phyloP scores from a whole-genome alignment of 2,888 invertebrate genomes.

The Scaptomyza parva region DNA sequence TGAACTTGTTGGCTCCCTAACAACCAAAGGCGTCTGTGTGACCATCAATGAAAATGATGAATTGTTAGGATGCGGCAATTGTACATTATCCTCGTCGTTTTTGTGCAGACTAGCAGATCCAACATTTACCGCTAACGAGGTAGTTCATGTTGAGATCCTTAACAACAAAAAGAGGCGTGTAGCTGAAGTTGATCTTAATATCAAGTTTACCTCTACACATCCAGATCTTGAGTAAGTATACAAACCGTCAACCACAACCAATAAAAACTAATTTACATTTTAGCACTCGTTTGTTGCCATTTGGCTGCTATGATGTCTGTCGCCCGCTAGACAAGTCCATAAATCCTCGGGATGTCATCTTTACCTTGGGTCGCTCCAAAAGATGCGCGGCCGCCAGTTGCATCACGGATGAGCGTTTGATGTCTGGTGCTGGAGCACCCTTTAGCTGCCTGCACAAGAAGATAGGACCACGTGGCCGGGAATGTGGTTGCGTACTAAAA shows the following conservation, averaged over 20 bases:
- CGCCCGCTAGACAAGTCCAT: slow-evolving; percentile 62
- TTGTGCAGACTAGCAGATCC: slow-evolving; percentile 60
- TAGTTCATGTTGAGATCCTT: slow-evolving; percentile 44
- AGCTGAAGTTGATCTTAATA: slow-evolving; percentile 57
- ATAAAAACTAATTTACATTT: neutral
- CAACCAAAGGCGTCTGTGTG: slow-evolving; percentile 47
- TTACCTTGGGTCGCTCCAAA: slow-evolving; percentile 68
- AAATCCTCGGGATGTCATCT: slow-evolving; percentile 70
- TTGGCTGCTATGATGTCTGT: slow-evolving; percentile 66
- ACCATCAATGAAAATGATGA: slow-evolving; percentile 14
- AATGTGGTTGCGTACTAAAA: slow-evolving; percentile 38
- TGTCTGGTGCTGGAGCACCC: slow-evolving; percentile 52
- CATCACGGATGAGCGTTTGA: slow-evolving; percentile 61
- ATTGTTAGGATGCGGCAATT: slow-evolving; percentile 55
- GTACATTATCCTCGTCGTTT: slow-evolving; percentile 51
- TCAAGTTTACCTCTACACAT: slow-evolving; percentile 62
- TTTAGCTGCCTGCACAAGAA: slow-evolving; percentile 39
- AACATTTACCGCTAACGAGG: slow-evolving; percentile 54
- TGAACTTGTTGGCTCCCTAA: slow-evolving; percentile 45
- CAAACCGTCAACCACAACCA: too few relatives aligned
- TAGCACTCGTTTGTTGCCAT: slow-evolving; percentile 37
- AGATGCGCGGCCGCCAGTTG: slow-evolving; percentile 46
- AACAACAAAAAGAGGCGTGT: slow-evolving; percentile 15
- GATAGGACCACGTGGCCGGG: neutral
- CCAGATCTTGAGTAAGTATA: slow-evolving; percentile 68